These are phyloP conservation scores for Iguana delicatissima DNA, from an alignment of 2,797 vertebrate genomes.

Conservation along the genomic window DNA sequence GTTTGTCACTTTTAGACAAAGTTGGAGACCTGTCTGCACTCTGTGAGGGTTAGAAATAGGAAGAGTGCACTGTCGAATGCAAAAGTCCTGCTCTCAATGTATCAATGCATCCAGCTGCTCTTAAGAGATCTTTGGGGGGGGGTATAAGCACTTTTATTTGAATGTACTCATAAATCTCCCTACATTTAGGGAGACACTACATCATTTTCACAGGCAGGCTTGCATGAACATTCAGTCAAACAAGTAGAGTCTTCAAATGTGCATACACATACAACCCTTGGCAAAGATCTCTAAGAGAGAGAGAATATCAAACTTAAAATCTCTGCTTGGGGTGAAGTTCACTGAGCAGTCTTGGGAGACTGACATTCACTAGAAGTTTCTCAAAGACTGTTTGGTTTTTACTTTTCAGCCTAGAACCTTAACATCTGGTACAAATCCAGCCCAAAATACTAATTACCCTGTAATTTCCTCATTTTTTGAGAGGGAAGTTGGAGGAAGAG, in stretches of 20 bases:
- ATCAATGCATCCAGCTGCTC: too few species aligned
- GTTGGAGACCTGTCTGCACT: neutral
- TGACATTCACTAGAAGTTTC: too few species aligned
- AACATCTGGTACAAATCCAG: neutral
- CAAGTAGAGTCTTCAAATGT: neutral
- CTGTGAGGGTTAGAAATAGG: neutral
- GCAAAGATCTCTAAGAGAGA: neutral
- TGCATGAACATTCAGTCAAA: neutral
- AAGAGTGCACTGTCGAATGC: neutral
- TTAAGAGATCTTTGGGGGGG: neutral
- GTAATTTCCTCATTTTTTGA: neutral
- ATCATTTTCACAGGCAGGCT: neutral
- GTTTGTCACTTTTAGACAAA: neutral
- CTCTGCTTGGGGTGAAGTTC: neutral
- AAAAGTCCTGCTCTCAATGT: neutral
- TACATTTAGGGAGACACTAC: neutral
- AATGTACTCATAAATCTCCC: too few species aligned
- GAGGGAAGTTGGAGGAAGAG: neutral
- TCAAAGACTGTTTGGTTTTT: too few species aligned
- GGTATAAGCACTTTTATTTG: neutral
- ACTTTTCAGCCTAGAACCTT: too few species aligned
- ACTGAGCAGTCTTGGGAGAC: neutral
- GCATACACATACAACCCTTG: neutral
- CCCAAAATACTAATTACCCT: neutral
- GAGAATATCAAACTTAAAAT: neutral